These are phyloP conservation scores for Metopia argyrocephala DNA, from an alignment of 2,888 invertebrate genomes.

Conservation along the genomic window DNA sequence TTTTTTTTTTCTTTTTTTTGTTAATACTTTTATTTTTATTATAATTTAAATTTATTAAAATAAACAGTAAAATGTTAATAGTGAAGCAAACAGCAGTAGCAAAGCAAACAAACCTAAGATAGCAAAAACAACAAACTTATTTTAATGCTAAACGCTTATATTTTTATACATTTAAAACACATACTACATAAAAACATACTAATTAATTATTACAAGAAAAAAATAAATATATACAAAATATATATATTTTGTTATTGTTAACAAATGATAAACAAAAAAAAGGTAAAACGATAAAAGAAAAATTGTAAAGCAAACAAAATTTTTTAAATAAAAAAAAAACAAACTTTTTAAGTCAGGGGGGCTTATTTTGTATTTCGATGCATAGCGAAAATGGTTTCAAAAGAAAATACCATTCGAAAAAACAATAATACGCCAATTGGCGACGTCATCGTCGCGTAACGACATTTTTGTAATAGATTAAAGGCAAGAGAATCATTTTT, in stretches of 20 bases:
- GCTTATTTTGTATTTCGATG: no score
- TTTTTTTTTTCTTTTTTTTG: background rate
- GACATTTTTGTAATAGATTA: no score
- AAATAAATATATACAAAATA: constrained; percentile 53
- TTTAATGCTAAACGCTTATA: constrained; percentile 64
- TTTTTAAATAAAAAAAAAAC: background rate
- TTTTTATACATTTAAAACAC: constrained; percentile 60
- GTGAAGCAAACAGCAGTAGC: constrained; percentile 51
- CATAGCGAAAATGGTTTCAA: no score
- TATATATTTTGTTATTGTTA: constrained; percentile 64
- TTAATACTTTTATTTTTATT: constrained; percentile 7
- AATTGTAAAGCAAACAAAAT: constrained; percentile 17
- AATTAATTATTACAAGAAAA: background rate
- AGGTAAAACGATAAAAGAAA: constrained; percentile 3
- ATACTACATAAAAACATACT: constrained; percentile 45
- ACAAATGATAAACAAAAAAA: constrained; percentile 56
- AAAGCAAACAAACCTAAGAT: constrained; percentile 64
- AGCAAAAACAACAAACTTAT: constrained; percentile 54
- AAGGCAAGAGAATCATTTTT: no score
- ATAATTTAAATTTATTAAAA: constrained; percentile 23
- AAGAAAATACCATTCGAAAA: background rate
- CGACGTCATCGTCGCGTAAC: no score
- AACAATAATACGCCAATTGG: no score
- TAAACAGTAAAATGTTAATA: constrained; percentile 41
- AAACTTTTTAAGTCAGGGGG: no score